These are phyloP conservation scores for Sus scrofa DNA, from an alignment of 2,113 vertebrate species.

Conservation along the genomic window DNA sequence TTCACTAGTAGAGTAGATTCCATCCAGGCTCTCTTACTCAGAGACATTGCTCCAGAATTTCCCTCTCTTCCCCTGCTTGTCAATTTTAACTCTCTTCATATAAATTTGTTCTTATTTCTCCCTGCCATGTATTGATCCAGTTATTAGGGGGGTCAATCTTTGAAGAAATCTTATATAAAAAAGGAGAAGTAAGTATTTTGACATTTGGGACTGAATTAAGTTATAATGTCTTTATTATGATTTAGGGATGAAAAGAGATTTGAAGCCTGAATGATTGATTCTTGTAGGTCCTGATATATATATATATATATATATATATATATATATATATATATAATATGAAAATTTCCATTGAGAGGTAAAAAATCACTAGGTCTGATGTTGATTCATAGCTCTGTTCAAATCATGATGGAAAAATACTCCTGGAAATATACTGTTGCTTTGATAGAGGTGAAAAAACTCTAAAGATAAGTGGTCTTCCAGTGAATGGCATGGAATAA, in stretches of 20 bases:
- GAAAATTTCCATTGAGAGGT: neutral
- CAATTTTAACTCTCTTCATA: neutral
- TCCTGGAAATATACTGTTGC: neutral
- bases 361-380: neutral
- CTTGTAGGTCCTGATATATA: neutral
- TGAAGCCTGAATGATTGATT: neutral
- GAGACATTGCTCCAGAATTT: neutral
- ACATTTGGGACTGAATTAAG: neutral
- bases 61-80: neutral
- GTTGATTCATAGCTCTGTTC: neutral
- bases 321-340: too few relatives aligned
- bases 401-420: neutral
- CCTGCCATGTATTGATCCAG: neutral
- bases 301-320: neutral
- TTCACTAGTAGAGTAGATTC: neutral
- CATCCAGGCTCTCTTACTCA: neutral
- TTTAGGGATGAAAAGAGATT: neutral
- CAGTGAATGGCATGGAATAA: neutral
- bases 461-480: neutral
- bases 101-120: slow-evolving; percentile 2
- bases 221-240: neutral
- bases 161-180: neutral
- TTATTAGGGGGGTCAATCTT: neutral
- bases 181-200: neutral
- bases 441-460: neutral